Base-by-base conservation (phyloP, 2,888 invertebrate species). In the Cosmia pyralina region DNA sequence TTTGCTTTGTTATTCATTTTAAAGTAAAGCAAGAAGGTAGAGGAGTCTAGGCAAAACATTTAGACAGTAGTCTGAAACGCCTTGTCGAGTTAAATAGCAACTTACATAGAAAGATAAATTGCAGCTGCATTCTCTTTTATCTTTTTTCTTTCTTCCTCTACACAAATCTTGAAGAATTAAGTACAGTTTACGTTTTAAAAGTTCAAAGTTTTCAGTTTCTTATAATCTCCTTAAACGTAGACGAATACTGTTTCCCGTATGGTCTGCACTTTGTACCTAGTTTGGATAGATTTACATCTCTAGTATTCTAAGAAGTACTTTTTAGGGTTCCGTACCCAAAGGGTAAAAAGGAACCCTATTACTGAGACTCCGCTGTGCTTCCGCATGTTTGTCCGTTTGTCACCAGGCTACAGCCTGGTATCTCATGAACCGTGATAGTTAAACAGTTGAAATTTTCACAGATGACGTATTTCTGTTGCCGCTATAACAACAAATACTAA, bases 91-190 rank as follows among this genome's bases (percentile, higher is more conserved):
- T 62, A 50, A 55, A 79, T 73, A 73, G 57, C 22, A 55, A 72
- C 44, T 79, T 62, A 60, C 17, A 53, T 60, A 50, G 34, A 34
- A 75, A 79, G 48, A 75, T 44, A 79, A 75, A 79, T 79, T 72
- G 73, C 53, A 34, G 59, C 19, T 60, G 28, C 60, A 50, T 48
- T 75, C 72, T 41, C 13, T 68, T 68, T 81, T 50, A 48, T 11
- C 10, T 46, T 63, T 65, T 75, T 53, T 52, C 41, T 80, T 75
- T 7, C 15, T 10, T 48, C 15, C 22, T 34, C 34, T 72, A 22
- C 48, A 55, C 48, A 55, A 55, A 22, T 79, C 57, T 46, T 22
- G 22, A 55, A 79, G 34, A 60, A 41, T 70, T n/a, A n/a, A n/a
- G n/a, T n/a, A 38, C 19, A 34, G 44, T 28, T 44, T 50, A 44